Conservation (phyloP, 2,888 invertebrate species). For the Smittia sp. region DNA sequence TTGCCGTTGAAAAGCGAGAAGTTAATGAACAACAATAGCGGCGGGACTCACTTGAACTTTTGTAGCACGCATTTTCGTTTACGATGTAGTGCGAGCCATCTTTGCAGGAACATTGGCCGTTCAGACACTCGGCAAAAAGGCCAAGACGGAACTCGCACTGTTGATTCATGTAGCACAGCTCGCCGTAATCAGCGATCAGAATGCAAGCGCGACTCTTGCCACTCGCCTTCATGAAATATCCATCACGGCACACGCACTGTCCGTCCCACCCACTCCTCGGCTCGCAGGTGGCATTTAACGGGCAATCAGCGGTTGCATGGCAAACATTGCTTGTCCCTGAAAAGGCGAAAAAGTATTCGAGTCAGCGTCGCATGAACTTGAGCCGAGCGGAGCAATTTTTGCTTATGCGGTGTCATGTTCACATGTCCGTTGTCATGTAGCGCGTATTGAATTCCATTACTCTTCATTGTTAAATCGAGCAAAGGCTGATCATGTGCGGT, state of each 20-base stretch:
- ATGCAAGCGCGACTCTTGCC: constrained; percentile 43
- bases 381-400: background rate
- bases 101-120: constrained; percentile 49
- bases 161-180: constrained; percentile 49
- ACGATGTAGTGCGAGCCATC: constrained; percentile 48
- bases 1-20: background rate
- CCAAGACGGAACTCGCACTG: constrained; percentile 51
- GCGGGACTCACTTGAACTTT: constrained; percentile 49
- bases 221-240: constrained; percentile 44
- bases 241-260: constrained; percentile 46
- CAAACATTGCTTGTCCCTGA: constrained; percentile 45
- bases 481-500: background rate
- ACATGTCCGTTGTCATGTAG: background rate
- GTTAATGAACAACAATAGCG: background rate
- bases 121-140: constrained; percentile 50
- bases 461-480: background rate
- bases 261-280: constrained; percentile 43
- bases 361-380: constrained; percentile 17
- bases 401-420: constrained; percentile 21
- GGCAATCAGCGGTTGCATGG: constrained; percentile 43
- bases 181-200: constrained; percentile 44
- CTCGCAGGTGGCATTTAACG: constrained; percentile 44
- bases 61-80: constrained; percentile 50
- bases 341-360: constrained; percentile 3
- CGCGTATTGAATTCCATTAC: background rate